A percentile compares a stretch with the other conserved stretches of the same genome.
Evolutionary conservation across 2,888 invertebrate genomes (phyloP).

Genomic region (Lingula anatina): DNA sequence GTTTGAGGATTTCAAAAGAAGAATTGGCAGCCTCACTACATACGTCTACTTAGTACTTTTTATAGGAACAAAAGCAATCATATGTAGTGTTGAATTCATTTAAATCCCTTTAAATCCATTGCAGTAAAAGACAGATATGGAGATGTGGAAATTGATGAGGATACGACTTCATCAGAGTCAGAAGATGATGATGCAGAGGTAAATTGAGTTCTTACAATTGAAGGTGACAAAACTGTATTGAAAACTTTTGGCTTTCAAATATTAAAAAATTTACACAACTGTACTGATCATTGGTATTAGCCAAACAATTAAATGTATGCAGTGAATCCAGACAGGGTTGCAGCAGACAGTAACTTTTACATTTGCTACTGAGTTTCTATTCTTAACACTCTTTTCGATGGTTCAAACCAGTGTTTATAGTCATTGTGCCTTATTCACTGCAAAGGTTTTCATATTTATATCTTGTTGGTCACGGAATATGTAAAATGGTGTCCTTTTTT

Average conservation of each 20-base stretch:
- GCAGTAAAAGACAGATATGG: slow-evolving; percentile 74
- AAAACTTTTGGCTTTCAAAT: no score
- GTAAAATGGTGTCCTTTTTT: neutral
- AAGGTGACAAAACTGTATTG: no score
- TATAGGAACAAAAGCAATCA: no score
- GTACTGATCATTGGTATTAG: neutral
- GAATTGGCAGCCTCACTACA: no score
- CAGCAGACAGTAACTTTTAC: no score
- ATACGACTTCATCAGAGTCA: slow-evolving; percentile 48
- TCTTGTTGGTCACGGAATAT: neutral
- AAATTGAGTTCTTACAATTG: slow-evolving; percentile 8
- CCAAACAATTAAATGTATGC: neutral
- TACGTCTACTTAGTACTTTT: no score
- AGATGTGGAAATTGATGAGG: slow-evolving; percentile 56
- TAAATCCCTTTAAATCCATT: slow-evolving; percentile 20
- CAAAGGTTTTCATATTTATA: neutral
- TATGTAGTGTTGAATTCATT: slow-evolving; percentile 33
- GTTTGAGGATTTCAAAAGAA: neutral
- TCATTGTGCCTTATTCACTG: no score
- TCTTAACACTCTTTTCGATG: no score
- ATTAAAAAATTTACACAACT: no score
- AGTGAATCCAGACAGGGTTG: no score
- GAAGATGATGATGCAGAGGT: slow-evolving; percentile 48
- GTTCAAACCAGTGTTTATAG: no score
- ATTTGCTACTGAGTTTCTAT: no score